Conservation (phyloP, 2,797 vertebrate genomes). For the Acanthis flammea region DNA sequence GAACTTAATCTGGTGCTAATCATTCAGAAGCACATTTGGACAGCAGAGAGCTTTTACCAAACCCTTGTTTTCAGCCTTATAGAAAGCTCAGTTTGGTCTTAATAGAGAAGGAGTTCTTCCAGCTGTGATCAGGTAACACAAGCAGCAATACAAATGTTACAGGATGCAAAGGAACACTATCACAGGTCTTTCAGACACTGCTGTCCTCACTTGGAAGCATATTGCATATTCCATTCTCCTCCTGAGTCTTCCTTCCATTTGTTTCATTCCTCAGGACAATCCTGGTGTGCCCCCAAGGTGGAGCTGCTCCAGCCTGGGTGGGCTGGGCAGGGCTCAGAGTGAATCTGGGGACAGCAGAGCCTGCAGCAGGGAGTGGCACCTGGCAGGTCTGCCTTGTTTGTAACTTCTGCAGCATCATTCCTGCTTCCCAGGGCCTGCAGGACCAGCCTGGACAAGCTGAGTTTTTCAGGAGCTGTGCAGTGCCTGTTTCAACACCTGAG, state of each 20-base stretch:
- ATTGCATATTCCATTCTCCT: neutral
- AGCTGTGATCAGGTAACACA: neutral
- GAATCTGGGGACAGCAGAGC: neutral
- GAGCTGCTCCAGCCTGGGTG: neutral
- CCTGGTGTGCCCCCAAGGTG: accelerated
- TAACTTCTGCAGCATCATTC: neutral
- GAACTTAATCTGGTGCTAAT: neutral
- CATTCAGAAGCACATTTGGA: neutral
- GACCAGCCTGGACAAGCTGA: neutral
- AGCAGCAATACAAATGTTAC: neutral
- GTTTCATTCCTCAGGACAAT: neutral
- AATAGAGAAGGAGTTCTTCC: neutral
- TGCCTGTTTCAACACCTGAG: neutral
- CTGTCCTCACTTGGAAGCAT: neutral
- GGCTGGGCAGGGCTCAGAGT: neutral
- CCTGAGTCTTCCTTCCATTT: neutral
- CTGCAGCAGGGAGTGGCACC: neutral
- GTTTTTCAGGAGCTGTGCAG: neutral
- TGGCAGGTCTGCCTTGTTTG: neutral
- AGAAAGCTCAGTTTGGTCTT: neutral
- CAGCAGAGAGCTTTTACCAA: neutral
- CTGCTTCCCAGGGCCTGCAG: neutral
- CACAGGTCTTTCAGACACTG: neutral
- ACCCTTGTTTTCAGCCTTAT: neutral
- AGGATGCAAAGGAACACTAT: neutral